A percentile compares a stretch with the other conserved stretches of the same genome.
Evolutionary conservation across 1,140 invertebrate genomes (phyloP).

Genomic region (Scaptomyza hsui): DNA sequence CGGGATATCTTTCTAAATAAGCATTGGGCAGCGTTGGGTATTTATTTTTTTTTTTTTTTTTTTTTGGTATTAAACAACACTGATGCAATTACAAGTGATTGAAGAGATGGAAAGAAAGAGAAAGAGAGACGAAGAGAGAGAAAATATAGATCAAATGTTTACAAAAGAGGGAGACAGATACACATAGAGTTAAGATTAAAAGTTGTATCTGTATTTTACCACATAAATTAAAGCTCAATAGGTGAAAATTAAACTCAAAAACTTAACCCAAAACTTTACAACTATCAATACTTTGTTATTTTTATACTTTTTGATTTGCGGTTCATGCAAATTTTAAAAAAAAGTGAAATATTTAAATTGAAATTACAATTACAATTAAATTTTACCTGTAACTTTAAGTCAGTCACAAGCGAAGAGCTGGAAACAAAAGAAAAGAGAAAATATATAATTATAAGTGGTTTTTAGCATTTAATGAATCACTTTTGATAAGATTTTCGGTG

Average conservation of each 20-base stretch:
- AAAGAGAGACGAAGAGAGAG: conserved; percentile 15
- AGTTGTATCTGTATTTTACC: conserved; percentile 19
- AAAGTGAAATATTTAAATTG: neutral
- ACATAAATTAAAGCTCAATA: conserved; percentile 21
- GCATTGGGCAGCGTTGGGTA: conserved; percentile 42
- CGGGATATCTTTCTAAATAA: conserved; percentile 40
- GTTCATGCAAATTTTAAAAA: conserved; percentile 30
- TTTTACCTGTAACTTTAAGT: conserved; percentile 23
- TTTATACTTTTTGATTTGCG: conserved; percentile 5
- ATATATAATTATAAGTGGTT: neutral
- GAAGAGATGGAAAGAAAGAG: conserved; percentile 23
- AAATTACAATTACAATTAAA: neutral
- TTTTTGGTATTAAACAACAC: conserved; percentile 32
- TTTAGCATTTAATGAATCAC: conserved; percentile 12
- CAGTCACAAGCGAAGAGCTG: conserved; percentile 2
- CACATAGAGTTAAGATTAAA: conserved; percentile 32
- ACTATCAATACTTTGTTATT: neutral
- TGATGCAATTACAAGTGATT: conserved; percentile 42
- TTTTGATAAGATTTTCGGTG: conserved; percentile 1
- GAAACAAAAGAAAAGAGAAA: conserved; percentile 9
- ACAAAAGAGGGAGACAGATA: conserved; percentile 6
- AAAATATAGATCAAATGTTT: conserved; percentile 2
- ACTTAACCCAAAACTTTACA: too few species aligned
- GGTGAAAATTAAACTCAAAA: conserved; percentile 13
- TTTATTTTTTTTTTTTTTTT: conserved; percentile 16